phyloP scores from a whole-genome alignment of 2,888 invertebrate genomes.

The Sminthurinus aureus region DNA sequence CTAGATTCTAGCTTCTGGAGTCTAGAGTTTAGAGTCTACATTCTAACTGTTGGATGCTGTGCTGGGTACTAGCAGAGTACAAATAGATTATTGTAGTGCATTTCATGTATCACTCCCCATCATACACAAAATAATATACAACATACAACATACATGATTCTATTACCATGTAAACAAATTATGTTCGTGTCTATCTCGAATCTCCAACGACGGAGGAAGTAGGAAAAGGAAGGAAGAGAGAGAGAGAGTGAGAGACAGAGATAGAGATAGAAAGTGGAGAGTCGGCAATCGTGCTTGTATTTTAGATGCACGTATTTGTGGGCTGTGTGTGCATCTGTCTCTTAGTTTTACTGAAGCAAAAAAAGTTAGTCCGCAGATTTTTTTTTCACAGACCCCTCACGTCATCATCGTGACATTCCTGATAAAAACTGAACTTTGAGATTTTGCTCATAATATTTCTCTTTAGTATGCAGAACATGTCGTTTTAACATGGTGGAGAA shows the following conservation, averaged over 20 bases:
- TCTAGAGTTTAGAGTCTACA: neutral
- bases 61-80: neutral
- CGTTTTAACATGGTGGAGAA: neutral
- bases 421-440: constrained; percentile 19
- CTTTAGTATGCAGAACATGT: constrained; percentile 12
- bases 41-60: neutral
- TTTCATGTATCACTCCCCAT: neutral
- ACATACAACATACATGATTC: constrained; percentile 18
- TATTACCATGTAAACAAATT: constrained; percentile 33
- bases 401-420: constrained; percentile 31
- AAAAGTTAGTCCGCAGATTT: constrained; percentile 1
- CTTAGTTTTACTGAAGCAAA: neutral
- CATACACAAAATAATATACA: neutral
- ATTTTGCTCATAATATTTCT: constrained; percentile 12
- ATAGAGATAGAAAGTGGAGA: neutral
- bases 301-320: neutral
- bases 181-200: constrained; percentile 25
- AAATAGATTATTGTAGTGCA: neutral
- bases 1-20: neutral
- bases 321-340: no score
- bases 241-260: neutral
- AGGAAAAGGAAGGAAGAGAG: neutral
- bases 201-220: neutral
- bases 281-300: neutral
- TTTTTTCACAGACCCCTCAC: constrained; percentile 13